Evolutionary conservation across 2,113 vertebrate genomes (phyloP).

Genomic region (Lamprotornis superbus): DNA sequence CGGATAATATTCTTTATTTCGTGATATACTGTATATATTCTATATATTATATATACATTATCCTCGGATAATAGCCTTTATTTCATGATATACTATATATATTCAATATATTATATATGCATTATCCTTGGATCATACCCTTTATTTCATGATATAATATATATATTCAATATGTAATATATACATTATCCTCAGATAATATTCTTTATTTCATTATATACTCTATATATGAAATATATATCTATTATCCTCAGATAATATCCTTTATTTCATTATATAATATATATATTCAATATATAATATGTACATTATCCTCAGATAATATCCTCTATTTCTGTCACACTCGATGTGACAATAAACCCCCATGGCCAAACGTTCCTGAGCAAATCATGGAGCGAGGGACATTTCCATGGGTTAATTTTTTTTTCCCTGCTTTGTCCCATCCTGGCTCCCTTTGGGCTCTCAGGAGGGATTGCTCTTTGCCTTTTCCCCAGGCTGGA

Average conservation of each 20-base stretch:
- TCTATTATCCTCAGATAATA: too few relatives aligned
- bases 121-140: too few relatives aligned
- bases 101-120: too few relatives aligned
- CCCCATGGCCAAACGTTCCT: not conserved
- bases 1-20: not conserved
- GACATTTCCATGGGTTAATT: not conserved
- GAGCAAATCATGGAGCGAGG: not conserved
- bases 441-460: not conserved
- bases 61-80: not conserved
- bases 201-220: too few relatives aligned
- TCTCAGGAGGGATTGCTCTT: not conserved
- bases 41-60: too few relatives aligned
- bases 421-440: not conserved
- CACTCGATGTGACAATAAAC: not conserved
- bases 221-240: too few relatives aligned
- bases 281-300: too few relatives aligned
- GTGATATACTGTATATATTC: too few relatives aligned
- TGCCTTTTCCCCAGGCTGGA: not conserved
- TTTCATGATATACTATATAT: not conserved
- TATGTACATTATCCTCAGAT: not conserved
- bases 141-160: too few relatives aligned
- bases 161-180: too few relatives aligned
- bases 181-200: too few relatives aligned
- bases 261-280: too few relatives aligned
- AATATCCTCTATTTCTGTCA: not conserved